Evolutionary conservation across 37 sponge, comb jelly and placozoan species (phyloP), one percentile per base, ranked within the genome.

Genomic region (Ianthella basta): DNA sequence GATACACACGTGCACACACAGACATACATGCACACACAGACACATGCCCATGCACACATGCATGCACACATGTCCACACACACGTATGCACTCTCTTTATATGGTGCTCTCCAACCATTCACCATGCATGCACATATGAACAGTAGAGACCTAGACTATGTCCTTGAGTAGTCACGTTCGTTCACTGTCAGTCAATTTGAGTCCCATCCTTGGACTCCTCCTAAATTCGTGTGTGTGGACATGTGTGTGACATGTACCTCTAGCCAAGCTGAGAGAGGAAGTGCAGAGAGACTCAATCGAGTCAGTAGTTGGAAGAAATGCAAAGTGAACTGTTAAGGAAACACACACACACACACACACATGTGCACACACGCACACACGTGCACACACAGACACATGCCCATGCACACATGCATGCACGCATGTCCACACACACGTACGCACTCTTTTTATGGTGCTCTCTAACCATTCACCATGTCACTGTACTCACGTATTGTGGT

Each of bases 401-500:
- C 33, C 27, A 40, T 38, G 37, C 27, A 78, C 54, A 40, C 14
- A 78, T 25, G 79, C 60, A 80, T 25, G 29, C 60, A 80, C 80
- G 29, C 59, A 56, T 25, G 18, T 59, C 55, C 80, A 80, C 60
- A 80, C 80, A 80, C 59, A 56, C 80, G 55, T 32, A 79, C 80
- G n/a, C 80, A 79, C 80, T 20, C 55, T n/a, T n/a, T n/a, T n/a
- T n/a, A n/a, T n/a, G n/a, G n/a, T n/a, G n/a, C n/a, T n/a, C n/a
- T n/a, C n/a, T n/a, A n/a, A n/a, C n/a, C n/a, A n/a, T n/a, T n/a
- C n/a, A n/a, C n/a, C n/a, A n/a, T n/a, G n/a, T n/a, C n/a, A n/a
- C n/a, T n/a, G n/a, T n/a, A n/a, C n/a, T n/a, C n/a, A n/a, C n/a
- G n/a, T n/a, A n/a, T n/a, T n/a, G n/a, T n/a, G n/a, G n/a, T n/a